Evolutionary conservation across 2,113 vertebrate species (phyloP), one percentile per base, ranked within the genome.

Genomic region (Plecotus auritus): DNA sequence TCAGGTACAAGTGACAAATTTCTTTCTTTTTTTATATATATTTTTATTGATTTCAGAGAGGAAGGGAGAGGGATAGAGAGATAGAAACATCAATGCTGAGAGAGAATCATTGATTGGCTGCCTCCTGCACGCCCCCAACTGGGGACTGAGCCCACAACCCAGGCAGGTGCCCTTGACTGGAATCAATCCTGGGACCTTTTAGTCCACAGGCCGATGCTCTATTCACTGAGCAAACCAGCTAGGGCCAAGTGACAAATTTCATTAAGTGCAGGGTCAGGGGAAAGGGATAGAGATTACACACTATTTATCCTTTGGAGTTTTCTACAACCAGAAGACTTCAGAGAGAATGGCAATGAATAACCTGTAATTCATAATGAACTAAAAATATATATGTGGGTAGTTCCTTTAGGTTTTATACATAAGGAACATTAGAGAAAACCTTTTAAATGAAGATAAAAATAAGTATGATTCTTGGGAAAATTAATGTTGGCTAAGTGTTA

Each of bases 261-360:
- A 32, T n/a, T 30, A 35, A 61, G 26, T 7, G 2, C 28, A 12
- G 3, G 10, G 56, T 92, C 40, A n/a, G 61, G 9, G 30, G 54
- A 7, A 18, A 81, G 54, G n/a, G 12, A 23, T 67, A 49, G 22
- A 73, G n/a, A 66, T 73, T 69, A 88, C 20, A 85, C 35, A 30
- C 17, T 56, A 76, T 45, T 72, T 82, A 73, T 40, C 51, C 72
- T 97, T 91, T 94, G 69, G 82, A 49, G 49, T 61, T 88, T 88
- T 86, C 83, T 91, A 9, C n/a, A 74, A 47, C 18, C 42, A 91
- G 80, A 92, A 56, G 67, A 77, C 40, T 74, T 93, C 42, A 88
- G 32, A 94, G 28, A 83, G 22, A 80, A 87, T 28, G 20, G 30
- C 51, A n/a, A 35, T 69, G 54, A 37, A 59, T 66, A 94, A 59